Conservation (phyloP, 2,113 vertebrate species). For the Eurypyga helias region DNA sequence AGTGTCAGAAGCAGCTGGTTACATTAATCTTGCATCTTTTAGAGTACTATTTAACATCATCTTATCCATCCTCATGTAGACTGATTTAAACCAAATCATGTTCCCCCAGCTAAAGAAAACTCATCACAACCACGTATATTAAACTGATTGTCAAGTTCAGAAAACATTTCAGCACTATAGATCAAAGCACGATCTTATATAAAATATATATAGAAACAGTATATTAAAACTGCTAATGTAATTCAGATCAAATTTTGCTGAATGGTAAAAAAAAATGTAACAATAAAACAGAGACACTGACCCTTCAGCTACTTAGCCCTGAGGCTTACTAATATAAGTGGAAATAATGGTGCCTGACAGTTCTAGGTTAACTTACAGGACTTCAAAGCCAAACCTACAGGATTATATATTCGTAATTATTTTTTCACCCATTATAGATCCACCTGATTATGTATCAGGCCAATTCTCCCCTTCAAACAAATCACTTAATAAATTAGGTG, state of each 20-base stretch:
- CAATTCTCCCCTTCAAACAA: not conserved
- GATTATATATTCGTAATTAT: not conserved
- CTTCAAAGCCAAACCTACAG: conserved; percentile 2
- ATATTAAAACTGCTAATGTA: not conserved
- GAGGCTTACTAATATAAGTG: not conserved
- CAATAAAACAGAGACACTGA: not conserved
- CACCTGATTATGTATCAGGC: not conserved
- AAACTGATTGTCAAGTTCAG: not conserved
- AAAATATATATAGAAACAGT: not conserved
- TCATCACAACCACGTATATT: not conserved
- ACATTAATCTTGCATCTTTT: not conserved
- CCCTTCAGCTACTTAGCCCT: conserved; percentile 23
- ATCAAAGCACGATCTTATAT: not conserved
- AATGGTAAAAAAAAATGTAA: not conserved
- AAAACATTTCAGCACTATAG: not conserved
- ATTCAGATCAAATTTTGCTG: not conserved
- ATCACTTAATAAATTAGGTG: not conserved
- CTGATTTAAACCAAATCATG: not conserved
- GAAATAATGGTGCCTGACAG: conserved; percentile 45
- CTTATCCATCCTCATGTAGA: not conserved
- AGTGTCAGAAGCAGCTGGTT: not conserved
- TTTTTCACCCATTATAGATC: not conserved
- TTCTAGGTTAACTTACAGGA: conserved; percentile 42
- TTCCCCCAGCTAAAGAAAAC: not conserved
- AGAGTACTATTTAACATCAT: not conserved